Conservation (phyloP, 2,113 vertebrate genomes). For the Labrus mixtus region DNA sequence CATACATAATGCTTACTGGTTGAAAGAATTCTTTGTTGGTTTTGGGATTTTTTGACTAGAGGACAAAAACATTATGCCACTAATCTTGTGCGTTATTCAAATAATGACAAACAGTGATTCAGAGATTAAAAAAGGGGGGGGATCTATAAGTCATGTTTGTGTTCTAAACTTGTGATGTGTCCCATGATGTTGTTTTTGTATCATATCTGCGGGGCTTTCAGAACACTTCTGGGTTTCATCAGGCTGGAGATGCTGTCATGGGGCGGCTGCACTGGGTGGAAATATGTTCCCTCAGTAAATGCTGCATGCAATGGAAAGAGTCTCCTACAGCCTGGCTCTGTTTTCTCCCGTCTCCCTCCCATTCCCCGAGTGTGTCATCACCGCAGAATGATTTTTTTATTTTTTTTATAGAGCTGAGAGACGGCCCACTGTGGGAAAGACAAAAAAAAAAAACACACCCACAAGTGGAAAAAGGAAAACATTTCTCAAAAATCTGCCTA, state of each 20-base stretch:
- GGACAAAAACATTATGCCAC: background rate
- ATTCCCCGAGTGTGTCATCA: constrained; percentile 11
- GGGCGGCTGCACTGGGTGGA: background rate
- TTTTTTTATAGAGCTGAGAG: background rate
- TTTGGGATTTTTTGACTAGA: background rate
- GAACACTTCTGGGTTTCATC: background rate
- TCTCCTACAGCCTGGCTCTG: background rate
- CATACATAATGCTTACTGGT: background rate
- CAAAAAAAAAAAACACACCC: too few species aligned
- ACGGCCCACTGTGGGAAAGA: background rate
- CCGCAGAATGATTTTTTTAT: background rate
- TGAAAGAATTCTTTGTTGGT: background rate
- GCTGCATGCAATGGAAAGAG: background rate
- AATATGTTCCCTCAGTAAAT: background rate
- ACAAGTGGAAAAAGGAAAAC: background rate
- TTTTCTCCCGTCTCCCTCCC: background rate
- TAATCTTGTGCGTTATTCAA: background rate
- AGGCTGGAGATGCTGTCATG: background rate
- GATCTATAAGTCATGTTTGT: too few species aligned
- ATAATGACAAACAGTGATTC: background rate
- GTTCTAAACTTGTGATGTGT: background rate
- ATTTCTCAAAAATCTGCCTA: background rate
- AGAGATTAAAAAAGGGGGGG: too few species aligned
- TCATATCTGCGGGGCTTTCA: background rate
- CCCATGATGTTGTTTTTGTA: background rate